Evolutionary conservation across 2,888 invertebrate species (phyloP).

Genomic region (Sialis fuliginosa): DNA sequence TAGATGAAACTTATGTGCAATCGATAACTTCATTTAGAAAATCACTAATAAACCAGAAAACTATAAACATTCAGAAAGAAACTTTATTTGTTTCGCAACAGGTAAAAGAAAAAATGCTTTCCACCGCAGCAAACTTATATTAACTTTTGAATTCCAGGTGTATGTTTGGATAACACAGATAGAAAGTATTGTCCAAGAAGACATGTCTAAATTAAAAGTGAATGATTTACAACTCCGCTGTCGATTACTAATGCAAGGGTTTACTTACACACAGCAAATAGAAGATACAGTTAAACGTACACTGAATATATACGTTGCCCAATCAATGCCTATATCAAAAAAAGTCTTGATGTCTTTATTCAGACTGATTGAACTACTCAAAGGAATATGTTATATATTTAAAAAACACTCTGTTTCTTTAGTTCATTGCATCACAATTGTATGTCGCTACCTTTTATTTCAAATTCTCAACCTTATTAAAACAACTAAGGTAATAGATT

Average conservation of each 20-base stretch:
- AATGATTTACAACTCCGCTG: constrained; percentile 35
- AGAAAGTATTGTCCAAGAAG: constrained; percentile 29
- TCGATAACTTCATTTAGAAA: constrained; percentile 25
- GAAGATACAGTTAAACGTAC: constrained; percentile 35
- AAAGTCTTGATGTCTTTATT: constrained; percentile 57
- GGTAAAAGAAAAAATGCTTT: constrained; percentile 19
- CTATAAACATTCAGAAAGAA: constrained; percentile 42
- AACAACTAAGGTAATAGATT: constrained; percentile 40
- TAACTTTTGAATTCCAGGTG: not conserved
- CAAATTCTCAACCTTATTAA: constrained; percentile 49
- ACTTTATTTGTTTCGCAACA: constrained; percentile 30
- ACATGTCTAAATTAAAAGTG: constrained; percentile 28
- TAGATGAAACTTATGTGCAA: constrained; percentile 26
- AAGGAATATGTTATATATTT: constrained; percentile 55
- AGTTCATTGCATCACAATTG: constrained; percentile 53
- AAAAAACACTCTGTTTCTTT: constrained; percentile 49
- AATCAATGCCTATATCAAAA: constrained; percentile 62
- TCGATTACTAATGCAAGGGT: constrained; percentile 33
- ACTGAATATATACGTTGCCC: constrained; percentile 47
- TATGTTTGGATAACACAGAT: constrained; percentile 42
- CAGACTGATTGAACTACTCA: constrained; percentile 63
- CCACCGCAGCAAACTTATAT: constrained; percentile 5
- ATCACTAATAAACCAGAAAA: constrained; percentile 34
- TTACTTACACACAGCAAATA: constrained; percentile 25
- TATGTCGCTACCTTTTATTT: constrained; percentile 63